These are phyloP conservation scores for Nyctereutes procyonoides DNA, from an alignment of 2,113 vertebrate species.

Conservation along the genomic window DNA sequence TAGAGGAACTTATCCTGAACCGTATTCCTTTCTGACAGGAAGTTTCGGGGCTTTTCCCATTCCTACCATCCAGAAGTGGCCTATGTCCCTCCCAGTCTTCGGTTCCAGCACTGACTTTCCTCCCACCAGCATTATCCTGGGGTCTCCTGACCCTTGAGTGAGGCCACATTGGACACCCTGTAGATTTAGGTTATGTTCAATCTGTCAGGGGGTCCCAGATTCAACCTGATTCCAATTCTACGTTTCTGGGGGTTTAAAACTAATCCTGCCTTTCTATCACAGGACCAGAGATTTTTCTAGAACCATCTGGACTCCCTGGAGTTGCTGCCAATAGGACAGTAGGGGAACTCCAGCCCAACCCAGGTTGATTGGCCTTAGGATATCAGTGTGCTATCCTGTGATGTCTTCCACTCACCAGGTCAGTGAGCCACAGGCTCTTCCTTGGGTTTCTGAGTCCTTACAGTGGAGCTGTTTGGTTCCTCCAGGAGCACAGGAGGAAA, in stretches of 20 bases:
- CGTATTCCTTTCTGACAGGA: background rate
- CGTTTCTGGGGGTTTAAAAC: slow-evolving; percentile 41
- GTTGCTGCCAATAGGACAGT: slow-evolving; percentile 62
- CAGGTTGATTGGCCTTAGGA: background rate
- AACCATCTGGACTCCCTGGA: slow-evolving; percentile 72
- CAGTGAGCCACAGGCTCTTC: background rate
- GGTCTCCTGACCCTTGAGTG: background rate
- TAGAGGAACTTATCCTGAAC: background rate
- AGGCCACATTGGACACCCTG: background rate
- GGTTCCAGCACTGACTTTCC: background rate
- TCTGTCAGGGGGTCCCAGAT: background rate
- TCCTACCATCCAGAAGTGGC: background rate
- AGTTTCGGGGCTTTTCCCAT: background rate
- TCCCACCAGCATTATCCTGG: background rate
- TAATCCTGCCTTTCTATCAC: slow-evolving; percentile 36
- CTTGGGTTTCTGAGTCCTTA: slow-evolving; percentile 24
- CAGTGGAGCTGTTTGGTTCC: slow-evolving; percentile 20
- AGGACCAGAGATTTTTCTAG: slow-evolving; percentile 52
- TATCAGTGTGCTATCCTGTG: background rate
- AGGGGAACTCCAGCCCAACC: slow-evolving; percentile 21
- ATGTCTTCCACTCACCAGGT: background rate
- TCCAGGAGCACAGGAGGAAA: slow-evolving; percentile 51
- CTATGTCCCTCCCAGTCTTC: background rate
- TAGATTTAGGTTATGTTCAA: background rate
- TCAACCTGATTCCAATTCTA: background rate